Evolutionary conservation across 2,113 vertebrate genomes (phyloP), one percentile per base, ranked within the genome.

Genomic region (Piaya cayana): DNA sequence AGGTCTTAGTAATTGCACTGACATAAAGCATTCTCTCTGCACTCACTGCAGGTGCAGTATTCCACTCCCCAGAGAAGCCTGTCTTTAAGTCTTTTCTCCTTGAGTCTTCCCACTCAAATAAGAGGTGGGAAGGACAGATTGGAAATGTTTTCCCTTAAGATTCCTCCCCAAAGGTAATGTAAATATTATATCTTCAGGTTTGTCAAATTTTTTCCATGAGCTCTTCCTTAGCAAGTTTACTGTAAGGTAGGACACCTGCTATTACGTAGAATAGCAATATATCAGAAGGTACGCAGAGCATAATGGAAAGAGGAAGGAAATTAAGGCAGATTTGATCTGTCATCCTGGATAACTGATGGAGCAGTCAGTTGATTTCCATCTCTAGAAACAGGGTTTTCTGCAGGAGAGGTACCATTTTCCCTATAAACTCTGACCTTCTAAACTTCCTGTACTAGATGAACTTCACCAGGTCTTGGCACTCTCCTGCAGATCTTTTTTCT

Each of bases 11-110:
- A 95, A 92, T 52, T 71, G 32, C 42, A 42, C 43, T 94, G 93
- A 96, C 90, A 96, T 94, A 96, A 97, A 95, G 90, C 95, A 95
- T 95, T 95, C 91, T 95, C 91, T 95, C 94, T 77, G 59, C 95
- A 81, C 92, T 88, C 82, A 25, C 69, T 94, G 86, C 96, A 97
- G 95, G 94, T 96, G 96, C 93, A 88, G 69, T 49, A 49, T 74
- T 93, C 76, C 62, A 53, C n/a, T 96, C 95, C 90, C 92, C 4
- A 6, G 95, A 94, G 96, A 75, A 88, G 25, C 27, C 34, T 83
- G 79, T 75, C 71, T 86, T 74, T 49, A 92, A 88, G 89, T 60
- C 88, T 78, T 96, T 96, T 90, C 85, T 95, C 79, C 43, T 68
- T 92, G 90, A 95, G 34, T 80, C 67, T 92, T 94, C 90, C 71